Percentiles rank a stretch among this genome's conserved stretches.
phyloP scores from a whole-genome alignment of 23 tunicate genomes.

The Trididemnum miniatum region DNA sequence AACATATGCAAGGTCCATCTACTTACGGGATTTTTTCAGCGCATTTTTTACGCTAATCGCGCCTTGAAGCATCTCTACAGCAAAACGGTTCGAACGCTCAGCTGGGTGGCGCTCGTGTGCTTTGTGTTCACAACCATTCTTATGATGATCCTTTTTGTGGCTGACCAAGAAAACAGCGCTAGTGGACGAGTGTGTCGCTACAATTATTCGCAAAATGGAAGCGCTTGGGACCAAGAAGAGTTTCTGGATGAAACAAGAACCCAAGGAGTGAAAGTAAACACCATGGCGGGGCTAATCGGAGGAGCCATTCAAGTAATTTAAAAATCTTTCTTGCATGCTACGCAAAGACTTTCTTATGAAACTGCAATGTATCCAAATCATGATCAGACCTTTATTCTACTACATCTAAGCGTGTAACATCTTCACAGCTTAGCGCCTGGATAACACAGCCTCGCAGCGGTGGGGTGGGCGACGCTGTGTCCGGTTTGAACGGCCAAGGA shows the following conservation, averaged over 20 bases:
- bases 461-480: no score
- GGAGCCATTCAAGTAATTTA: constrained; percentile 71
- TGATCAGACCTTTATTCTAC: no score
- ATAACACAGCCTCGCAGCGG: no score
- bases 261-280: constrained; percentile 82
- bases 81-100: constrained; percentile 56
- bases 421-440: no score
- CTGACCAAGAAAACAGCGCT: constrained; percentile 79
- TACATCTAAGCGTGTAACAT: no score
- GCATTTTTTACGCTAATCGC: constrained; percentile 82
- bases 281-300: constrained; percentile 65
- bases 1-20: no score
- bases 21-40: constrained; percentile 54
- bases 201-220: neutral
- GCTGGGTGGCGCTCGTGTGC: constrained; percentile 86
- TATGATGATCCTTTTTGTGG: constrained; percentile 72
- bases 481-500: no score
- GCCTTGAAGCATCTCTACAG: constrained; percentile 89
- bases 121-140: constrained; percentile 52
- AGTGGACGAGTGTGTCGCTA: constrained; percentile 71
- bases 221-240: neutral
- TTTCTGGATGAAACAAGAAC: neutral
- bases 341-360: no score
- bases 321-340: no score
- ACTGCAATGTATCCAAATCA: no score